These are phyloP conservation scores for Solea solea DNA, from an alignment of 2,113 vertebrate genomes.

Conservation along the genomic window DNA sequence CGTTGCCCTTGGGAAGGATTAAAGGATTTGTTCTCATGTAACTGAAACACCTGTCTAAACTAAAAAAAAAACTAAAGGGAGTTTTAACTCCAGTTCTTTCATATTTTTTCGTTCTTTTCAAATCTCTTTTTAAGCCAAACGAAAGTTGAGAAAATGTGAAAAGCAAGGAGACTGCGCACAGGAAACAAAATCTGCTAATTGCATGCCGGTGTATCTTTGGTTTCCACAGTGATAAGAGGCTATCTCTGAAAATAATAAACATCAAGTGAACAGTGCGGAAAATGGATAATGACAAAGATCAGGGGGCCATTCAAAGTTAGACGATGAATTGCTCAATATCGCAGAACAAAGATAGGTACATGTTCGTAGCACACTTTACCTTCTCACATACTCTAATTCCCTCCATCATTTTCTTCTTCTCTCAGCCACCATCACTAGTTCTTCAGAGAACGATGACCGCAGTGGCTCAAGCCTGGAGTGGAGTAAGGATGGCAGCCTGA, in stretches of 20 bases:
- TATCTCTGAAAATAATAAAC: constrained; percentile 36
- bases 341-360: constrained; percentile 23
- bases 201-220: constrained; percentile 11
- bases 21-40: constrained; percentile 62
- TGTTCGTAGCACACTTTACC: constrained; percentile 25
- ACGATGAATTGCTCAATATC: constrained; percentile 41
- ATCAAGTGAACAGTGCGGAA: constrained; percentile 46
- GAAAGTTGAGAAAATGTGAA: background rate
- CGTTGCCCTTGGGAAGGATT: constrained; percentile 46
- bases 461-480: constrained; percentile 98
- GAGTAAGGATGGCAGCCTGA: constrained; percentile 93
- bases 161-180: constrained; percentile 1
- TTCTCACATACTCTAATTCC: constrained; percentile 10
- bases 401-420: constrained; percentile 9
- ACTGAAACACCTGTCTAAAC: constrained; percentile 63
- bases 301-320: constrained; percentile 33
- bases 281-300: constrained; percentile 16
- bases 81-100: background rate
- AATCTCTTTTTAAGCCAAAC: constrained; percentile 3
- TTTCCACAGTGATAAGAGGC: constrained; percentile 39
- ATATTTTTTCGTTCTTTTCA: background rate
- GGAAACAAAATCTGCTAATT: constrained; percentile 34
- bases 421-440: constrained; percentile 97
- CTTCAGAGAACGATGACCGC: constrained; percentile 98
- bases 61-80: background rate